phyloP scores from a whole-genome alignment of 2,888 invertebrate genomes.

The Zygothrica quintamaculata region DNA sequence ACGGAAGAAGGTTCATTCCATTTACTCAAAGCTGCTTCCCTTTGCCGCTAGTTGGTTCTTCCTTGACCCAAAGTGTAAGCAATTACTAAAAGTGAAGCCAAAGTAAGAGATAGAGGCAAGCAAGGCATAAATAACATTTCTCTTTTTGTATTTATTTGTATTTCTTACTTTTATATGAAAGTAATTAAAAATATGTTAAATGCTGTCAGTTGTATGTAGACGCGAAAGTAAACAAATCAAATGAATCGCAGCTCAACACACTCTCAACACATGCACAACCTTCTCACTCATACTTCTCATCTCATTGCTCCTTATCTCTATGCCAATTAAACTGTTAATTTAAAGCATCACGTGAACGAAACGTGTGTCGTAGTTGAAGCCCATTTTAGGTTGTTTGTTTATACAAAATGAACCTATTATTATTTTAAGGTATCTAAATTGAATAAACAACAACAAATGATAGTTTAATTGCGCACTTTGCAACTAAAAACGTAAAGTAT shows the following conservation, averaged over 20 bases:
- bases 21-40: not conserved
- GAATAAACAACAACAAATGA: conserved; percentile 4
- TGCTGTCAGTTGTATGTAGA: too few relatives aligned
- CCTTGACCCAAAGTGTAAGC: conserved; percentile 10
- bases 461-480: conserved; percentile 3
- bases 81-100: conserved; percentile 34
- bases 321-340: conserved; percentile 16
- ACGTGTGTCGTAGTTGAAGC: conserved; percentile 37
- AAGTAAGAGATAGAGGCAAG: conserved; percentile 1
- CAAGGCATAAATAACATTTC: conserved; percentile 24
- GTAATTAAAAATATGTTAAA: conserved; percentile 6
- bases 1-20: conserved; percentile 23
- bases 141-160: too few relatives aligned
- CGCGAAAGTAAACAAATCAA: too few relatives aligned
- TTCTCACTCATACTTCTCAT: not conserved
- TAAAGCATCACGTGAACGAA: conserved; percentile 46
- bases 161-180: not conserved
- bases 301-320: conserved; percentile 1
- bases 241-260: too few relatives aligned
- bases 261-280: too few relatives aligned
- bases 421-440: conserved; percentile 3
- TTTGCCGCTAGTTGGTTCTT: too few relatives aligned
- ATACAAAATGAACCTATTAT: conserved; percentile 6
- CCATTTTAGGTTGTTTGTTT: conserved; percentile 14
- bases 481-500: conserved; percentile 4